Evolutionary conservation across 2,888 invertebrate genomes (phyloP), one percentile per base, ranked within the genome.

Genomic region (Graphium colonna): DNA sequence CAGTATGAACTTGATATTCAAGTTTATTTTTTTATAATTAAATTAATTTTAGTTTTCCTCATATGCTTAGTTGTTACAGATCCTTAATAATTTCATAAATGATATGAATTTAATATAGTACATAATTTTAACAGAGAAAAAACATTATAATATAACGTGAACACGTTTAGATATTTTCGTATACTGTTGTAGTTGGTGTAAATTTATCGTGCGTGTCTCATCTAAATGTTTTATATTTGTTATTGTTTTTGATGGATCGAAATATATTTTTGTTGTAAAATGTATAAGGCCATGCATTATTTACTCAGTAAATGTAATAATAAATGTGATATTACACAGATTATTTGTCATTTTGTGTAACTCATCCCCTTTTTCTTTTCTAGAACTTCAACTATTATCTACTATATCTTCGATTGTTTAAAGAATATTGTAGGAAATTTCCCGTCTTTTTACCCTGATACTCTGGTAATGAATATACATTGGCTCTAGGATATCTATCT

Each of bases 261-360:
- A 58, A 21, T 54, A 49, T 56, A 49, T 58, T 51, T 52, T 40
- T 50, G 40, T 56, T 46, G 50, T 56, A 56, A 43, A 50, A 43
- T 49, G 46, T 53, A 15, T 46, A 41, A 55, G 41, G 49, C 52
- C 52, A 42, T 44, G 28, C 15, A 50, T 47, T 49, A 48, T 26
- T 0, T 39, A 42, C 28, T 54, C 44, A 52, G 49, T 55, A 54
- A 51, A 52, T 44, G 41, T 40, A 49, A 52, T 42, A 47, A 64
- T 69, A 66, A 69, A 69, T 61, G 63, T 65, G 68, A 67, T 65
- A 62, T 65, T 64, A 67, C 39, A 52, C 55, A 47, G 9, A 18
- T 4, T 13, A 28, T 18, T 13, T n/a, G 16, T 56, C 38, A 41
- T 33, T 48, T 48, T 33, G n/a, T n/a, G n/a, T n/a, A n/a, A n/a